phyloP scores from a whole-genome alignment of 2,888 invertebrate species.

The Anthrax anthrax region DNA sequence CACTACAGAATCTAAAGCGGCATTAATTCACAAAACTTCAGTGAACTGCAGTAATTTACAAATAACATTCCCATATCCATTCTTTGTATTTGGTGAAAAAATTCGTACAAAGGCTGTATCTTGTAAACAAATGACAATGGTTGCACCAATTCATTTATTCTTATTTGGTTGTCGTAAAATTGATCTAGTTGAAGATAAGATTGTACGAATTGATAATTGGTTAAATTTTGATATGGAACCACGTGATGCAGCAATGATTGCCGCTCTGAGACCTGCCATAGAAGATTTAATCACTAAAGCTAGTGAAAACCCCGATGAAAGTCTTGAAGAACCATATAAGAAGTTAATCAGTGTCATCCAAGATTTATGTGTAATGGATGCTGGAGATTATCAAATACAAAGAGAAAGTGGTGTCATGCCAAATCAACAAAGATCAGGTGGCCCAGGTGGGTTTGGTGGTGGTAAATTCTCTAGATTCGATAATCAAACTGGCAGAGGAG shows the following conservation, averaged over 20 bases:
- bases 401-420: constrained; percentile 36
- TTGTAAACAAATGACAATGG: constrained; percentile 94
- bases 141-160: constrained; percentile 81
- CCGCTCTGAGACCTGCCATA: constrained; percentile 75
- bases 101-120: constrained; percentile 89
- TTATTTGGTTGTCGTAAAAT: constrained; percentile 79
- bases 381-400: constrained; percentile 56
- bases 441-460: constrained; percentile 18
- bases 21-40: constrained; percentile 91
- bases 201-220: constrained; percentile 85
- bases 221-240: constrained; percentile 78
- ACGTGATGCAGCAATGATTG: constrained; percentile 60
- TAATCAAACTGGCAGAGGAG: constrained; percentile 11
- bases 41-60: constrained; percentile 82
- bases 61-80: constrained; percentile 77
- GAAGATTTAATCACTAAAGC: constrained; percentile 72
- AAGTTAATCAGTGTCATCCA: constrained; percentile 55
- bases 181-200: constrained; percentile 43
- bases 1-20: constrained; percentile 89
- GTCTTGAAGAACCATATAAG: constrained; percentile 33
- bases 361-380: constrained; percentile 59
- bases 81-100: constrained; percentile 98
- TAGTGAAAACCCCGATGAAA: constrained; percentile 63
- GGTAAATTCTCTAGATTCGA: background rate
- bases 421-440: constrained; percentile 19